phyloP scores from a whole-genome alignment of 2,113 vertebrate species.

The Equus przewalskii region DNA sequence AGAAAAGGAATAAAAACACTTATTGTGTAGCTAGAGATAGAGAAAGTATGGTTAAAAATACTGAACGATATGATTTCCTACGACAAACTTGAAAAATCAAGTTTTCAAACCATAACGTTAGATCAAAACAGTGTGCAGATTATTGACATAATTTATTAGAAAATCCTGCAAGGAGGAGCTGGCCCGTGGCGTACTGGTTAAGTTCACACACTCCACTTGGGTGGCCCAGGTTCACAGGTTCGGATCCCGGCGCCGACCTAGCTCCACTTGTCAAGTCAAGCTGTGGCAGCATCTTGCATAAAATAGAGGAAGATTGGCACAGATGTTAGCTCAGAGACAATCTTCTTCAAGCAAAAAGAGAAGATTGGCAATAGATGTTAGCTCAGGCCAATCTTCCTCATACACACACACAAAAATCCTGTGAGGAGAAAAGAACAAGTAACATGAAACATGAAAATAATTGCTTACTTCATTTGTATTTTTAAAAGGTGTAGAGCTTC shows the following conservation, averaged over 20 bases:
- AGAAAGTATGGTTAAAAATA: neutral
- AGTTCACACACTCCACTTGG: too few relatives aligned
- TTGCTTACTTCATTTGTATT: conserved; percentile 60
- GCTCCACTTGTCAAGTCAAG: too few relatives aligned
- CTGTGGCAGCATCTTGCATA: too few relatives aligned
- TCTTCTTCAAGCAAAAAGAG: too few relatives aligned
- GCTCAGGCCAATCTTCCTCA: too few relatives aligned
- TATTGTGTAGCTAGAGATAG: conserved; percentile 18
- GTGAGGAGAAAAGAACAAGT: conserved; percentile 36
- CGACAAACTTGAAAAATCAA: conserved; percentile 36
- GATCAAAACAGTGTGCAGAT: conserved; percentile 34
- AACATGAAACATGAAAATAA: conserved; percentile 54
- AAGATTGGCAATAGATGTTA: too few relatives aligned
- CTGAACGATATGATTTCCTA: conserved; percentile 19
- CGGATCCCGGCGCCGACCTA: too few relatives aligned
- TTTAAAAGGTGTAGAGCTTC: conserved; percentile 39
- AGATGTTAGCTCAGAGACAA: too few relatives aligned
- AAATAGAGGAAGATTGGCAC: too few relatives aligned
- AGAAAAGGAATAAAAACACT: conserved; percentile 33
- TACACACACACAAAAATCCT: neutral
- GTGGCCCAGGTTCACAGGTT: too few relatives aligned
- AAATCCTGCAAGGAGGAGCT: conserved; percentile 20
- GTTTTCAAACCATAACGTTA: conserved; percentile 1
- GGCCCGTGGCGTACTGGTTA: too few relatives aligned
- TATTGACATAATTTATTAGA: conserved; percentile 49